Percentiles rank a stretch among this genome's conserved stretches.
These are phyloP conservation scores for Macroglossus sobrinus DNA, from an alignment of 2,113 vertebrate species.

Conservation along the genomic window DNA sequence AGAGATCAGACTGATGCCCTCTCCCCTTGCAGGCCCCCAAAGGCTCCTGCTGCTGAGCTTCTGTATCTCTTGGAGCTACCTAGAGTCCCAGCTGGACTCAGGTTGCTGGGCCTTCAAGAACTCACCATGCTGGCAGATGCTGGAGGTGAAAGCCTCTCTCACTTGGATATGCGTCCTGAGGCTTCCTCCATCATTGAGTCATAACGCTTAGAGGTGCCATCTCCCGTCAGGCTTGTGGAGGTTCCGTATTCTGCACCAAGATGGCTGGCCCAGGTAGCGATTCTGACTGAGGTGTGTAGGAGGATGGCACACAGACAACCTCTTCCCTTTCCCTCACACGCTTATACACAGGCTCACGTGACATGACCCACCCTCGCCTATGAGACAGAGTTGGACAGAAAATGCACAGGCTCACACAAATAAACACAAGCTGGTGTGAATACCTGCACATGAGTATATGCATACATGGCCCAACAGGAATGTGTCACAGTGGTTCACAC, in stretches of 20 bases:
- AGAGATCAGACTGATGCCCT: background rate
- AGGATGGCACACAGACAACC: background rate
- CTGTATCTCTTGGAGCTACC: background rate
- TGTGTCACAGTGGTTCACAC: background rate
- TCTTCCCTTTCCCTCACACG: background rate
- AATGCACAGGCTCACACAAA: background rate
- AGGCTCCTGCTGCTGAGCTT: rapidly evolving
- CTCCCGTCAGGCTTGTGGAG: background rate
- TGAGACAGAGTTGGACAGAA: background rate
- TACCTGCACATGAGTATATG: background rate
- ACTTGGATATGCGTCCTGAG: background rate
- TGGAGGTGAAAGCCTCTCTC: background rate
- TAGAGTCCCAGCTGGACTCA: background rate
- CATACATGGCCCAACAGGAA: background rate
- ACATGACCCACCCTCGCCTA: background rate
- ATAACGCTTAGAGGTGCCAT: background rate
- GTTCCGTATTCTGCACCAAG: background rate
- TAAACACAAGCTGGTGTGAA: background rate
- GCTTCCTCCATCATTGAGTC: background rate
- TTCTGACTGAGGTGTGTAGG: too few species aligned
- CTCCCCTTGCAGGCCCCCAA: background rate
- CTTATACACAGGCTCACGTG: background rate
- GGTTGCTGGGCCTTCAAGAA: background rate
- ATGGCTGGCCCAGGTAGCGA: background rate
- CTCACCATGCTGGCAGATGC: background rate